Base-by-base conservation (phyloP, 1,140 invertebrate genomes). In the Trichogramma pretiosum region DNA sequence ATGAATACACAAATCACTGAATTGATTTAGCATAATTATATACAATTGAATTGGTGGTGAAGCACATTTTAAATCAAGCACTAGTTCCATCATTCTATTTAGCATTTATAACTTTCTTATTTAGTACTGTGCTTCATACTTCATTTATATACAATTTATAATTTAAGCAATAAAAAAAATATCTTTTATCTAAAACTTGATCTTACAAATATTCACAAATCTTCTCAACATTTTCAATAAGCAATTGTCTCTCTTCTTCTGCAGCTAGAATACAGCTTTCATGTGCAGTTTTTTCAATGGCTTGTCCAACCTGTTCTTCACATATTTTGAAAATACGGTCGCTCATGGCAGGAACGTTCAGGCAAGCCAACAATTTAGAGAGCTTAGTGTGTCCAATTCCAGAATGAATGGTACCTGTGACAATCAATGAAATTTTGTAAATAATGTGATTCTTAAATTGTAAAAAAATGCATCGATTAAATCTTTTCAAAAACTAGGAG, bases 161-260 rank as follows among this genome's bases (percentile, higher is more conserved):
- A n/a, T n/a, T n/a, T n/a, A n/a, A n/a, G n/a, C n/a, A n/a, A n/a
- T n/a, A 39, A 17, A 13, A 2, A 34, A 21, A 18, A 35, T 19
- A 34, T 33, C 18, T 8, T 39, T 23, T 32, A 48, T 23, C 5
- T 41, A 3, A n/a, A 22, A 41, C 14, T 34, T 21, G 24, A 18
- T 46, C 33, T 53, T 39, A 53, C 46, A 53, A 45, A 34, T 53
- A 37, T 42, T 53, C 2, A 10, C 26, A 43, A 41, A 49, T 41
- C 35, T 53, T 5, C 35, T 46, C 30, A 30, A 47, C 44, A 36
- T 46, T 42, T 0, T 47, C 17, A 42, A 50, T 34, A 46, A 54
- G 47, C 39, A 50, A 38, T 34, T 21, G 38, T 35, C 42, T 35
- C 32, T 51, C 53, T 48, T 51, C 53, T 34, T 50, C 8, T 30